Evolutionary conservation across 2,797 vertebrate genomes (phyloP).

Genomic region (Emys orbicularis): DNA sequence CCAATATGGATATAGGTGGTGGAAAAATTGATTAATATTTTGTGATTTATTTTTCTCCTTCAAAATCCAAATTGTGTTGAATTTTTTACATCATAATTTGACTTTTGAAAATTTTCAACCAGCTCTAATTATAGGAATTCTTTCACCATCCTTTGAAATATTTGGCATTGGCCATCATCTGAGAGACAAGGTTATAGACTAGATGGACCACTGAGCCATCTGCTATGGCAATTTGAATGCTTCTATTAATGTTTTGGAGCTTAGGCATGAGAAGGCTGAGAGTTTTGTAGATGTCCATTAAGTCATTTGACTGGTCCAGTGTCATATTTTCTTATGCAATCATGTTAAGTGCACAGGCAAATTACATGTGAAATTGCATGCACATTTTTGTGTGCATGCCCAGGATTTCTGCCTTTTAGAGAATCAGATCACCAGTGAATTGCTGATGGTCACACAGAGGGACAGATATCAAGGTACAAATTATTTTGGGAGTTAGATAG

Average conservation of each 20-base stretch:
- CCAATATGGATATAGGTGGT: neutral
- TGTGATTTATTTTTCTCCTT: neutral
- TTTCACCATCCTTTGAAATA: neutral
- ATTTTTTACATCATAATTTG: neutral
- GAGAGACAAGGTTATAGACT: neutral
- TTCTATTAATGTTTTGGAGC: neutral
- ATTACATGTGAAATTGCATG: neutral
- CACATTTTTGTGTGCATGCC: neutral
- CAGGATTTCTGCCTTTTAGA: constrained; percentile 16
- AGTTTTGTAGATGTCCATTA: neutral
- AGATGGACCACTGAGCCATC: neutral
- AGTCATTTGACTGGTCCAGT: neutral
- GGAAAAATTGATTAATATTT: constrained; percentile 3
- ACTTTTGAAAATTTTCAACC: neutral
- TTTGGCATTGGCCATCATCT: neutral
- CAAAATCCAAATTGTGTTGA: neutral
- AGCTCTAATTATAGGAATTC: neutral
- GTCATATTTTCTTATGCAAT: neutral
- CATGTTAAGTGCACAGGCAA: neutral
- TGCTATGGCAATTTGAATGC: neutral
- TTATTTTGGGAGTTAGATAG: neutral
- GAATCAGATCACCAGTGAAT: neutral
- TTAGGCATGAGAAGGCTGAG: neutral
- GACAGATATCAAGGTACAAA: neutral
- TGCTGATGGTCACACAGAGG: neutral